Conservation (phyloP, 2,113 vertebrate genomes). For the Puntigrus tetrazona region DNA sequence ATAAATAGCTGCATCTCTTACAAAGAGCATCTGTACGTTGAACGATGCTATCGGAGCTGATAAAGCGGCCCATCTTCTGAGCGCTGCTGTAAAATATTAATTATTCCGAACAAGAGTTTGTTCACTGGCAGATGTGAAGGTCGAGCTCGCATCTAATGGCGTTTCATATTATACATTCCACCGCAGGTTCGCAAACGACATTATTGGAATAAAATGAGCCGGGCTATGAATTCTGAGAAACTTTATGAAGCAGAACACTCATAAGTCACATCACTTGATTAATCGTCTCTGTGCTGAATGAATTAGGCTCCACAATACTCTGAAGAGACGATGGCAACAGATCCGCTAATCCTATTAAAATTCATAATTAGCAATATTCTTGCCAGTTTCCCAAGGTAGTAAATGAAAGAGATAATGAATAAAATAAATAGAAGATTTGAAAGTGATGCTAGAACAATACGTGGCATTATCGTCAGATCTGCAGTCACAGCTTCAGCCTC, state of each 20-base stretch:
- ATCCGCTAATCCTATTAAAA: slow-evolving; percentile 72
- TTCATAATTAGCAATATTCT: slow-evolving; percentile 65
- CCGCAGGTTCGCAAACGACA: background rate
- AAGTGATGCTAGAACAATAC: slow-evolving; percentile 63
- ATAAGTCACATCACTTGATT: slow-evolving; percentile 59
- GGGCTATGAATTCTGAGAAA: slow-evolving; percentile 21
- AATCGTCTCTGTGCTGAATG: slow-evolving; percentile 61
- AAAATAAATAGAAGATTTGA: slow-evolving; percentile 54
- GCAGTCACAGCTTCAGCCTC: slow-evolving; percentile 28
- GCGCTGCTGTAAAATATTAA: slow-evolving; percentile 16
- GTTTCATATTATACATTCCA: slow-evolving; percentile 23
- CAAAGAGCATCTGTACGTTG: background rate
- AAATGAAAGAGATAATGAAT: slow-evolving; percentile 45
- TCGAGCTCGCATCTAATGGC: background rate
- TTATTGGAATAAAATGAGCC: slow-evolving; percentile 36
- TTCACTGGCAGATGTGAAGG: slow-evolving; percentile 18
- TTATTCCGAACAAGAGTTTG: slow-evolving; percentile 16
- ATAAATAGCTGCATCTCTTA: slow-evolving; percentile 12
- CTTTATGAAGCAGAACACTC: slow-evolving; percentile 46
- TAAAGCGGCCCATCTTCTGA: slow-evolving; percentile 11
- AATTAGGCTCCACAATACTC: slow-evolving; percentile 64
- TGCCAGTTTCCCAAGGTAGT: slow-evolving; percentile 54
- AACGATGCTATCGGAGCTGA: slow-evolving; percentile 23
- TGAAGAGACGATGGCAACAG: slow-evolving; percentile 63
- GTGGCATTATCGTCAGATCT: slow-evolving; percentile 60